Base-by-base conservation (phyloP, 2,113 vertebrate species). In the Nanorana parkeri region DNA sequence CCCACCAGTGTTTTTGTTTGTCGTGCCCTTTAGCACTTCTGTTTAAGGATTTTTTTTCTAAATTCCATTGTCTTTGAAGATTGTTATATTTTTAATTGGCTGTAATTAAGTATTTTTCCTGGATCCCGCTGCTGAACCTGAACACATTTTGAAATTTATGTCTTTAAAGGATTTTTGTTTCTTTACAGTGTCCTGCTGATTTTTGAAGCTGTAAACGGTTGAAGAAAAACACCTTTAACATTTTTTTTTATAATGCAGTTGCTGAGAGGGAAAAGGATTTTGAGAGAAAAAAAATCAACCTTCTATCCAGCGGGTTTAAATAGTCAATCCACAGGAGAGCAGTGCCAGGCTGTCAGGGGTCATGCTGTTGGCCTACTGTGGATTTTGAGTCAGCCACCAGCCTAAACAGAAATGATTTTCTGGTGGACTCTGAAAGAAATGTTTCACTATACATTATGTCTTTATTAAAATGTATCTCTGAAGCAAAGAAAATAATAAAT, bases 21-120 rank as follows among this genome's bases (percentile, higher is more conserved):
- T 79, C 5, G n/a, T 58, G 69, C 80, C 32, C 61, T 74, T 83
- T 83, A 71, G 68, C 28, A 83, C 76, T 82, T 88, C 87, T 89
- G 89, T 86, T 89, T 86, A 87, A 88, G 77, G 82, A 76, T 84
- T 72, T 84, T 85, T 74, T 81, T 87, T 80, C 84, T 83, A 84
- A 83, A 86, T 81, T 65, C 72, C 71, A 83, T 83, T 77, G 86
- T 85, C 89, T 85, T 81, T 78, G 86, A 78, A 90, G 89, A 89
- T 87, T 83, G 80, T 83, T 83, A 67, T 83, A 83, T 83, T 83
- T 82, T 83, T 83, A 83, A 83, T 83, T 83, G 80, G 72, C 76
- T 17, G 80, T 83, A 83, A 83, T 83, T 83, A 83, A 83, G 80
- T 76, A 83, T 83, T 83, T 47, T 83, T 76, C 72, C 63, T 61